phyloP scores from a whole-genome alignment of 2,797 vertebrate species.

The Alosa sapidissima region DNA sequence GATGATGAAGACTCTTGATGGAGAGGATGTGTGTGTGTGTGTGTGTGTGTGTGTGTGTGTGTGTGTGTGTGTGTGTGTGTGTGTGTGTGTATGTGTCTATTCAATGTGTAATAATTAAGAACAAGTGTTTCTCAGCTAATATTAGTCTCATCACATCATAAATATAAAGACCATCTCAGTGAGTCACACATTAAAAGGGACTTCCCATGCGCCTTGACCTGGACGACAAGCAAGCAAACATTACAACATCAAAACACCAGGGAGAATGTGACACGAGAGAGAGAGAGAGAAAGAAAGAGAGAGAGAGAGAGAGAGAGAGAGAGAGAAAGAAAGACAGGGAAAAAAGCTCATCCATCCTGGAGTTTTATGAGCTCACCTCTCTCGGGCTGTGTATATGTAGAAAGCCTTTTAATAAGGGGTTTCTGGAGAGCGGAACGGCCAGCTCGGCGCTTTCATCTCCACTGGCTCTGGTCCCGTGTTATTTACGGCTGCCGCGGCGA shows the following conservation, averaged over 20 bases:
- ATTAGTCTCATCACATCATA: too few relatives aligned
- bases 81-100: constrained; percentile 7
- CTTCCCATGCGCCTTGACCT: not conserved
- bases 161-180: not conserved
- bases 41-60: constrained; percentile 29
- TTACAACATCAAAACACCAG: constrained; percentile 33
- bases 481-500: constrained; percentile 70
- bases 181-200: not conserved
- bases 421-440: constrained; percentile 57
- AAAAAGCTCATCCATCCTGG: constrained; percentile 49
- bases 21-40: too few relatives aligned
- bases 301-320: constrained; percentile 44
- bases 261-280: not conserved
- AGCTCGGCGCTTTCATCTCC: constrained; percentile 74
- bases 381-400: constrained; percentile 70
- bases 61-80: constrained; percentile 46
- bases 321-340: constrained; percentile 30
- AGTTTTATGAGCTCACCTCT: constrained; percentile 73
- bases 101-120: too few relatives aligned
- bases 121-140: too few relatives aligned
- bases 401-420: constrained; percentile 74
- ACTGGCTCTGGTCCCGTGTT: constrained; percentile 61
- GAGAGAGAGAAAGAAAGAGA: not conserved
- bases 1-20: too few relatives aligned
- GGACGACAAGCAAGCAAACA: constrained; percentile 41